Evolutionary conservation across 1,140 invertebrate species (phyloP), one percentile per base, ranked within the genome.

Genomic region (Drosophila tsacasi): DNA sequence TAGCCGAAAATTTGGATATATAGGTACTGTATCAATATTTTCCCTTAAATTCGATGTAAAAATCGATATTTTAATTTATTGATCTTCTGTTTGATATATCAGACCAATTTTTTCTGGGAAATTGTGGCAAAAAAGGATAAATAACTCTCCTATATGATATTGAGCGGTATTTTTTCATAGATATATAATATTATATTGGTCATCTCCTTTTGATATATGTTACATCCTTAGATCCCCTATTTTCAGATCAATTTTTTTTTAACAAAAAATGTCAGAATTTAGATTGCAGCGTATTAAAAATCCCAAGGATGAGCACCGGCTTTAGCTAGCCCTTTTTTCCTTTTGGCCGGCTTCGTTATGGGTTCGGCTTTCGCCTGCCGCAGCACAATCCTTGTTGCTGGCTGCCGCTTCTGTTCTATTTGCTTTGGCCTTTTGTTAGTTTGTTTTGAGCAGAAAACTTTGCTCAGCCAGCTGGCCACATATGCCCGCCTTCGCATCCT

Each of bases 351-450:
- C 37, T 76, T 60, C 44, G 46, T 67, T 79, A 65, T 65, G 54
- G 58, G 27, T 59, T 79, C 61, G 47, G 42, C 55, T 65, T 81
- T 76, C 35, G 66, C 55, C 52, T 44, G 55, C 49, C 64, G 49
- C 76, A 78, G 78, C 60, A 85, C 23, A 75, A 78, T 78, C 64
- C 60, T 63, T 69, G 59, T 49, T 52, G 58, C 58, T 73, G 76
- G 64, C 58, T 55, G 74, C 50, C 23, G 78, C 47, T 54, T 57
- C 79, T 82, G 40, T 55, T 75, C 82, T 89, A 89, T 89, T 89
- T 89, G 79, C 85, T 89, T 79, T 89, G 81, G 81, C 69, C 81
- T 62, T 89, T 89, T 87, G 84, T 81, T 89, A 76, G 85, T 81
- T 90, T 78, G 81, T 76, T 84, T 76, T 81, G 66, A 69, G 79